Percentiles rank a stretch among this genome's conserved stretches.
phyloP scores from a whole-genome alignment of 2,888 invertebrate species.

The Polymixis lichenea region DNA sequence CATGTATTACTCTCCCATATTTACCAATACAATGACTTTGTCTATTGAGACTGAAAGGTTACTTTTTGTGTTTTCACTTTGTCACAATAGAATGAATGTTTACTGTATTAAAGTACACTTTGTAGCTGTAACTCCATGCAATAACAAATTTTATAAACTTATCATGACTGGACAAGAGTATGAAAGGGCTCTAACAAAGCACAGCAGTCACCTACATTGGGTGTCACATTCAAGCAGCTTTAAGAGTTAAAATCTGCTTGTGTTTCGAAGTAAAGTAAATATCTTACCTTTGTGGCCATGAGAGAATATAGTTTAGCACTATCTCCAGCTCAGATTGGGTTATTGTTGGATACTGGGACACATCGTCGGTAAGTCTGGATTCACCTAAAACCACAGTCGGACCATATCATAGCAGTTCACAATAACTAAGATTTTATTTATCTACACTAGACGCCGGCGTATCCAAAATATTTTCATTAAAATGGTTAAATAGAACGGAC shows the following conservation, averaged over 20 bases:
- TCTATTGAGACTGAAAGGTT: slow-evolving; percentile 45
- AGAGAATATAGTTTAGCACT: slow-evolving; percentile 95
- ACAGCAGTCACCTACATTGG: slow-evolving; percentile 46
- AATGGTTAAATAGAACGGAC: slow-evolving; percentile 68
- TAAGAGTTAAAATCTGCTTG: slow-evolving; percentile 30
- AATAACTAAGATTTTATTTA: slow-evolving; percentile 32
- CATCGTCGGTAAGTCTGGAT: slow-evolving; percentile 94
- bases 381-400: slow-evolving; percentile 91
- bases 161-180: slow-evolving; percentile 29
- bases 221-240: slow-evolving; percentile 34
- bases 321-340: slow-evolving; percentile 95
- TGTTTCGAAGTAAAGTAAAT: slow-evolving; percentile 21
- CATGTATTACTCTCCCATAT: slow-evolving; percentile 30
- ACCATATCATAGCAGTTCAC: slow-evolving; percentile 41
- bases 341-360: slow-evolving; percentile 93
- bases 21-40: slow-evolving; percentile 35
- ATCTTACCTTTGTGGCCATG: slow-evolving; percentile 96
- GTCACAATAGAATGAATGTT: slow-evolving; percentile 24
- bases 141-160: slow-evolving; percentile 2
- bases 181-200: slow-evolving; percentile 58
- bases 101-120: slow-evolving; percentile 15
- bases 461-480: slow-evolving; percentile 59
- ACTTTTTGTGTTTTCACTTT: slow-evolving; percentile 42
- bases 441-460: slow-evolving; percentile 15
- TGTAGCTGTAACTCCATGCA: background rate